Evolutionary conservation across 2,797 vertebrate species (phyloP).

Genomic region (Orestias chungarensis): DNA sequence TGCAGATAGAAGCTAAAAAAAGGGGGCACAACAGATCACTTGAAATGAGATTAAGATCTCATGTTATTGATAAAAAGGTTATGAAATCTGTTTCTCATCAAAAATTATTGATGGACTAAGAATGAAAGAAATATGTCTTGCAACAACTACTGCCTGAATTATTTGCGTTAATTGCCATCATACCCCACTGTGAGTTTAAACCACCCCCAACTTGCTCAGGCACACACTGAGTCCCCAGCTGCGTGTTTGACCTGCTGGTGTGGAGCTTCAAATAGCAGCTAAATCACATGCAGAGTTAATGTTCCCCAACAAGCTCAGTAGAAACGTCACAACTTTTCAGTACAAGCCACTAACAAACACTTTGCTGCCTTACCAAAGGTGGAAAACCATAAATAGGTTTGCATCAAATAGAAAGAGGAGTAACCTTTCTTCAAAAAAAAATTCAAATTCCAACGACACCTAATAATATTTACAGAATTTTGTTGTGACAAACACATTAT

Average conservation of each 20-base stretch:
- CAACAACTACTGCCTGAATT: neutral
- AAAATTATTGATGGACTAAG: neutral
- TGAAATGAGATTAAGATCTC: constrained; percentile 5
- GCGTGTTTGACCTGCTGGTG: constrained; percentile 24
- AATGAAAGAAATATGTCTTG: neutral
- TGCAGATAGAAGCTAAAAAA: constrained; percentile 17
- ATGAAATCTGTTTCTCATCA: neutral
- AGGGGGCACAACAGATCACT: neutral
- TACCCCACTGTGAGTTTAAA: constrained; percentile 27
- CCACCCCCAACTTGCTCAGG: constrained; percentile 23
- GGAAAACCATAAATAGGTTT: neutral
- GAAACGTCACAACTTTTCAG: neutral
- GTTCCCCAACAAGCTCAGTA: constrained; percentile 3
- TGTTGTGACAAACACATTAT: neutral
- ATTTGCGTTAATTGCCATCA: constrained; percentile 5
- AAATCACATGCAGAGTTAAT: constrained; percentile 13
- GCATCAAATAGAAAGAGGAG: too few relatives aligned
- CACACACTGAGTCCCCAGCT: constrained; percentile 31
- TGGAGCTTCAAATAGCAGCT: constrained; percentile 10
- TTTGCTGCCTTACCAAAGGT: neutral
- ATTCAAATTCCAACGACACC: neutral
- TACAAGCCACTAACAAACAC: neutral
- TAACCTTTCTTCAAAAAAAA: too few relatives aligned
- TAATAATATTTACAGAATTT: neutral
- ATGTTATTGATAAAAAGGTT: constrained; percentile 1